Evolutionary conservation across 2,888 invertebrate species (phyloP), one percentile per base, ranked within the genome.

Genomic region (Palloptera scutellata): DNA sequence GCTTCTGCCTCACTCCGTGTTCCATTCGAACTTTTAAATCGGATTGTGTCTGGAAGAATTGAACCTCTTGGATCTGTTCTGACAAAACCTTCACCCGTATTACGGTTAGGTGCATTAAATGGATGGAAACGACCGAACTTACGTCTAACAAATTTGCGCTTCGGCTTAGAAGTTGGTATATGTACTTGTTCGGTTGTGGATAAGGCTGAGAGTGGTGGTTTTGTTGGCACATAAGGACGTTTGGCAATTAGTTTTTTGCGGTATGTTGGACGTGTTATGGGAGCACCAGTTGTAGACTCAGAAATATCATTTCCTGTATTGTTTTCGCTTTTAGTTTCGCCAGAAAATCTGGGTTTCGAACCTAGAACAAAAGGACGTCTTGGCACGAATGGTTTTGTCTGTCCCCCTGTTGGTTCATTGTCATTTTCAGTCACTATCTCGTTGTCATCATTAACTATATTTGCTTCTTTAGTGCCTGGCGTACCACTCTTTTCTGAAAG

Each of bases 231-330:
- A 60, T 79, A 81, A 3, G 81, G 83, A 6, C 78, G 74, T 51
- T 77, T 79, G 13, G 76, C 80, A n/a, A 81, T 67, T 4, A 82
- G 66, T 12, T 80, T 79, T n/a, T 81, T 76, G 1, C 78, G 74
- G 62, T 77, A 77, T 11, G 76, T 75, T 1, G 78, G 77, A 17
- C 76, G 76, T 1, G 69, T 57, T 15, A 69, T 62, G 0, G 70
- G 68, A n/a, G 64, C 30, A 4, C 48, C 42, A 12, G 72, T 61
- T 13, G 60, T 61, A 40, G 65, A 12, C 55, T 53, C 55, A 10
- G 11, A 9, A 15, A 42, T 15, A 13, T 61, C 41, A 6, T 20
- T 61, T 42, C 20, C 11, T 17, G 40, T 63, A 17, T 6, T n/a
- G 17, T 40, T 61, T 20, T 58, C 53, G 6, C 52, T 61, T 20